phyloP scores from a whole-genome alignment of 92 coral and sea anemone genomes.

The Nematostella vectensis region DNA sequence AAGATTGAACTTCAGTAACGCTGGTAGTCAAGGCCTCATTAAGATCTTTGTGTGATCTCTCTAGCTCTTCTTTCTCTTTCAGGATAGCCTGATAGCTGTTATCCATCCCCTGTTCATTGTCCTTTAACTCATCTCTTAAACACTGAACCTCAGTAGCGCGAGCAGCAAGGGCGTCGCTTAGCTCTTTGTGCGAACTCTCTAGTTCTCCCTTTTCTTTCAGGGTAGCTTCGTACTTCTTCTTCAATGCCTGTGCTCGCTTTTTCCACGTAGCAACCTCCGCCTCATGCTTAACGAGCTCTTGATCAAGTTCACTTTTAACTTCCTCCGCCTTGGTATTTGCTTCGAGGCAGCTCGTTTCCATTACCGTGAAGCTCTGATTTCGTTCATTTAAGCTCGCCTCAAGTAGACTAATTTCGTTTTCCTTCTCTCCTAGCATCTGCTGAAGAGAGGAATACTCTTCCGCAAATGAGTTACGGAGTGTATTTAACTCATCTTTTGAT shows the following conservation, averaged over 20 bases:
- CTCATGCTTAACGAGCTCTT: slow-evolving; percentile 36
- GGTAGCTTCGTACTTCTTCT: slow-evolving; percentile 44
- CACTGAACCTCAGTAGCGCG: too few species aligned
- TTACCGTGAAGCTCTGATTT: slow-evolving; percentile 28
- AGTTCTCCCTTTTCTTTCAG: too few species aligned
- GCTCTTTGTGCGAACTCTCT: too few species aligned
- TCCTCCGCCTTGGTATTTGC: slow-evolving; percentile 47
- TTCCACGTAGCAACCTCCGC: slow-evolving; percentile 48
- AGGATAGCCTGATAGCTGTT: too few species aligned
- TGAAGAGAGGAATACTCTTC: too few species aligned
- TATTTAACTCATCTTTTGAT: too few species aligned
- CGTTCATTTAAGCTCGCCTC: slow-evolving; percentile 50
- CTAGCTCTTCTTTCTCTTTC: slow-evolving; percentile 1
- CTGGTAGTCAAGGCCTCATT: slow-evolving; percentile 6
- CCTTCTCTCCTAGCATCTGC: slow-evolving; percentile 49
- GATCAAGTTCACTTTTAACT: slow-evolving; percentile 39
- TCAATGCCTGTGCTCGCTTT: slow-evolving; percentile 57
- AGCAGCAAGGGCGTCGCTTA: too few species aligned
- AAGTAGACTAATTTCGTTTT: slow-evolving; percentile 25
- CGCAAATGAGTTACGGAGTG: too few species aligned
- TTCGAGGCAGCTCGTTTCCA: slow-evolving; percentile 54
- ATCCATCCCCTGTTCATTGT: too few species aligned
- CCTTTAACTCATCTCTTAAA: too few species aligned
- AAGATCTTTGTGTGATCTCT: slow-evolving; percentile 1
- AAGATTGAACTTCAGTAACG: neutral